Base-by-base conservation (phyloP, 1,140 invertebrate genomes). In the Ruditapes philippinarum region DNA sequence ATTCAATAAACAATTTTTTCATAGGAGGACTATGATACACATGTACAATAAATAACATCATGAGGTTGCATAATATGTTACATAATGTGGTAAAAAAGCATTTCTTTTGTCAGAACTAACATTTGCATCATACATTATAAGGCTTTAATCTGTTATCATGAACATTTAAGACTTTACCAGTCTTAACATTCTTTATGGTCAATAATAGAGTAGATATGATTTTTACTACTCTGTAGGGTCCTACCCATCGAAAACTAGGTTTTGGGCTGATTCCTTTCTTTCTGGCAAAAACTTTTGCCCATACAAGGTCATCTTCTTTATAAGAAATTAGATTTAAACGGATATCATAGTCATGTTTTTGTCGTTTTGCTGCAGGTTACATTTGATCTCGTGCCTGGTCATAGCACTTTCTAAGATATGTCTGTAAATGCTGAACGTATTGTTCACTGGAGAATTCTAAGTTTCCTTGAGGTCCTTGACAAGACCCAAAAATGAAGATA, bases 401-500 rank as follows among this genome's bases (percentile, higher is more conserved):
- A 57, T 57, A 22, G 51, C 51, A 57, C 22, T 57, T 57, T 57
- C 51, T 57, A 57, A 57, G 51, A 4, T 57, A n/a, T 22, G 9
- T 3, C 19, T 57, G 51, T 11, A 57, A 5, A 4, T 57, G 9
- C 51, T 57, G 5, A 4, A 57, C 51, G 22, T 57, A 57, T 3
- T 57, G 9, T 22, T 57, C 51, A 57, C 51, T 57, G 5, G 51
- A 57, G 19, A 22, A 19, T 11, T 57, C 51, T 22, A n/a, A 22
- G 5, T n/a, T 57, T 5, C 51, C 51, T 57, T 57, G 5, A 57
- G 22, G 51, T 57, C 7, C 22, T 57, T 57, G 40, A 25, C 17
- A 12, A 81, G 33, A 17, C 79, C 79, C 11, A 62, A 33, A 65
- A 81, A 81, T 22, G 31, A 40, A 40, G 28, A 33, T 31, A 81